These are phyloP conservation scores for Brachionus sp. DNA, from an alignment of 1,140 invertebrate species.

Conservation along the genomic window DNA sequence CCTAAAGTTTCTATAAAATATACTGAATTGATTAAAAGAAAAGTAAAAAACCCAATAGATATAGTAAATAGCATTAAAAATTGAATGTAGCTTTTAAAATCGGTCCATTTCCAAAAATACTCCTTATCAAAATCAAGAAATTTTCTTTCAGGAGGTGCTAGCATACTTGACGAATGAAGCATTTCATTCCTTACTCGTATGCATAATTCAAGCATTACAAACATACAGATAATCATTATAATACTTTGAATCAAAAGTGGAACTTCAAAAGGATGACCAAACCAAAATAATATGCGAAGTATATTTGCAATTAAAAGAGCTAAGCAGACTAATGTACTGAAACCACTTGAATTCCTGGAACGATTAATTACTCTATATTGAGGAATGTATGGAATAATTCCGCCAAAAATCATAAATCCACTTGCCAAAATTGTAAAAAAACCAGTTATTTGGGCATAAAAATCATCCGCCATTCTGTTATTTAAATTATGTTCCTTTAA, in stretches of 20 bases:
- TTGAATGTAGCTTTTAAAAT: conserved; percentile 46
- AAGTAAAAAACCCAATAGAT: conserved; percentile 71
- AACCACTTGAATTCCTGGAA: conserved; percentile 84
- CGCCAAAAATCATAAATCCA: conserved; percentile 79
- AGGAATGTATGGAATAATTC: conserved; percentile 80
- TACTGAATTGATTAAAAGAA: conserved; percentile 73
- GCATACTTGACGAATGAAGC: neutral
- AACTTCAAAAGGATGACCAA: conserved; percentile 90
- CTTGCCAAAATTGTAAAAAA: conserved; percentile 47
- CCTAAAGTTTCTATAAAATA: conserved; percentile 54
- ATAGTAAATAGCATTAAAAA: conserved; percentile 21
- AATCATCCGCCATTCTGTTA: neutral
- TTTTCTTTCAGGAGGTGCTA: neutral
- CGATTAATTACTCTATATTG: conserved; percentile 86
- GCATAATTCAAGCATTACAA: conserved; percentile 89
- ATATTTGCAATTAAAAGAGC: conserved; percentile 90
- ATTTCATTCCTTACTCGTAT: conserved; percentile 67
- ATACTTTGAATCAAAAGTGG: conserved; percentile 92
- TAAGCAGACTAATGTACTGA: conserved; percentile 91
- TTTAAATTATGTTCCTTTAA: neutral
- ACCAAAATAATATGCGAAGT: conserved; percentile 95
- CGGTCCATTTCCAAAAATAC: conserved; percentile 48
- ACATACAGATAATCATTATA: conserved; percentile 86
- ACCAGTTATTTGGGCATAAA: conserved; percentile 47
- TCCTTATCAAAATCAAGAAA: conserved; percentile 45